phyloP scores from a whole-genome alignment of 2,888 invertebrate species.

The Salticus scenicus region DNA sequence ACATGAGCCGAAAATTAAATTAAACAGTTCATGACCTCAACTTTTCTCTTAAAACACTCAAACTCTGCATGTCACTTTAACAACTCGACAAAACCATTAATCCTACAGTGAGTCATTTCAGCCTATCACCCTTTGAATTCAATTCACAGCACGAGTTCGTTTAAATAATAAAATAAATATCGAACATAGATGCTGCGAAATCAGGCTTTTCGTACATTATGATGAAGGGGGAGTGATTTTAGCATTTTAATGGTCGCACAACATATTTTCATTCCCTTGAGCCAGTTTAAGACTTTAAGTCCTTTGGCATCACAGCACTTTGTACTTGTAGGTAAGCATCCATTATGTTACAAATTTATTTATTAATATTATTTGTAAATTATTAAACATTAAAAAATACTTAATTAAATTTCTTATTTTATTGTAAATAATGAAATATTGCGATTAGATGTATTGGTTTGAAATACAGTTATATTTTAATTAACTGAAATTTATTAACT shows the following conservation, averaged over 20 bases:
- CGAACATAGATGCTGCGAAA: slow-evolving; percentile 22
- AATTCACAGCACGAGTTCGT: slow-evolving; percentile 15
- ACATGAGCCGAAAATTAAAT: too few relatives aligned
- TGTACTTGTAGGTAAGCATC: neutral
- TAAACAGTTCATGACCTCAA: too few relatives aligned
- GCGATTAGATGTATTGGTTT: too few relatives aligned
- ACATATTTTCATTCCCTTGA: neutral
- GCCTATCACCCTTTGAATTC: slow-evolving; percentile 46
- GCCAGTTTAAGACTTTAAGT: neutral
- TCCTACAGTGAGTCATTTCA: slow-evolving; percentile 37
- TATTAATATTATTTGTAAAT: too few relatives aligned
- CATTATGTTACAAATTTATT: neutral
- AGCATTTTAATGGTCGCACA: slow-evolving; percentile 39
- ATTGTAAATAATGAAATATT: too few relatives aligned
- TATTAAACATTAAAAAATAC: too few relatives aligned
- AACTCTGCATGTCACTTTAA: slow-evolving; percentile 1
- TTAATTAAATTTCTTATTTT: too few relatives aligned
- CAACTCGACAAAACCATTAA: slow-evolving; percentile 57
- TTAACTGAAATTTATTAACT: too few relatives aligned
- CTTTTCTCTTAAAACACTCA: neutral
- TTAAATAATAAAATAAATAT: slow-evolving; percentile 38
- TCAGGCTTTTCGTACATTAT: neutral
- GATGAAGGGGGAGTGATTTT: slow-evolving; percentile 2
- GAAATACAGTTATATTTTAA: too few relatives aligned
- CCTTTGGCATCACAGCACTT: neutral